phyloP scores from a whole-genome alignment of 2,797 vertebrate species.

The Muraenolepis orangiensis region DNA sequence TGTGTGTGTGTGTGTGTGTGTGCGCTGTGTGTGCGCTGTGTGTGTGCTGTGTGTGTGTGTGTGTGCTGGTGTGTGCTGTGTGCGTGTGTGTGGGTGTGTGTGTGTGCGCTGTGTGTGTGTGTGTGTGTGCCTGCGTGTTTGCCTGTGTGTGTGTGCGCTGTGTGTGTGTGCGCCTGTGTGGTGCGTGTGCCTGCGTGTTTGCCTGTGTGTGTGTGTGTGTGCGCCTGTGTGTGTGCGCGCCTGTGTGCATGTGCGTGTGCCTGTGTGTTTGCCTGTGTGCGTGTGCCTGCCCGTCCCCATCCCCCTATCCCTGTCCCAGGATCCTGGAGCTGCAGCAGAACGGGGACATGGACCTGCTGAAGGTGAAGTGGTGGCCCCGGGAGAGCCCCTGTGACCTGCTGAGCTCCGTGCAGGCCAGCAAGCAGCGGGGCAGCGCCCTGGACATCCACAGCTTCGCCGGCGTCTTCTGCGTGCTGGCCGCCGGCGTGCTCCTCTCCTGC shows the following conservation, averaged over 20 bases:
- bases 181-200: neutral
- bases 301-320: too few relatives aligned
- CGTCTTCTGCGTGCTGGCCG: conserved; percentile 96
- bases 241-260: neutral
- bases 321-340: conserved; percentile 98
- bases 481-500: conserved; percentile 94
- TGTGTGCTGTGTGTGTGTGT: neutral
- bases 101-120: neutral
- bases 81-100: neutral
- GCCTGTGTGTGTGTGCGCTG: neutral
- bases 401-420: conserved; percentile 81
- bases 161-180: conserved; percentile 10
- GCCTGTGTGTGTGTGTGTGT: conserved; percentile 3
- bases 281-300: too few relatives aligned
- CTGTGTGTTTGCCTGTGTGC: neutral
- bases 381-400: conserved; percentile 94
- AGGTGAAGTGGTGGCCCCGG: conserved; percentile 98
- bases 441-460: conserved; percentile 98
- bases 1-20: too few relatives aligned
- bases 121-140: neutral
- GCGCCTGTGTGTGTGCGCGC: conserved; percentile 9
- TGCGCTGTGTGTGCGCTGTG: too few relatives aligned
- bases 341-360: conserved; percentile 94
- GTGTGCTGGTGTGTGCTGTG: neutral
- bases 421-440: conserved; percentile 87